Base-by-base conservation (phyloP, 1,140 invertebrate species). In the Neuroterus valhalla region DNA sequence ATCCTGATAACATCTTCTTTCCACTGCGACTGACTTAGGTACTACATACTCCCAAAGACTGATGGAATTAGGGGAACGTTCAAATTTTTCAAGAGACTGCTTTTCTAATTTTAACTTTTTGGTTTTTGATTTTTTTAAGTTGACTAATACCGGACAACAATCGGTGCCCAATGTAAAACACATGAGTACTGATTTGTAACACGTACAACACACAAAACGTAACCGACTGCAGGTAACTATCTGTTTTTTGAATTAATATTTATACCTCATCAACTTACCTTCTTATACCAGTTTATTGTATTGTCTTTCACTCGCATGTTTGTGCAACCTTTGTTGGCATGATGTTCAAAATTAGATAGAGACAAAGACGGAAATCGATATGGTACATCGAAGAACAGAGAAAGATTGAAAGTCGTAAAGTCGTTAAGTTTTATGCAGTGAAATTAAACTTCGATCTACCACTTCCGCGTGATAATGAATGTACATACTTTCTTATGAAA, bases 131-230 rank as follows among this genome's bases (percentile, higher is more conserved):
- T 85, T 88, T 89, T 89, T 89, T 89, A 89, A 89, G 88, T 89
- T 89, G 88, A 89, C 88, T 89, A 89, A 89, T 88, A 89, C 86
- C 82, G 88, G 88, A 89, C 87, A 87, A 84, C 86, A 88, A 80
- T 81, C 83, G 86, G 87, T 85, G 88, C 85, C 87, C 87, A 89
- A 84, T 85, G 84, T 89, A 85, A 89, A 87, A 89, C 87, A 88
- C 86, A 89, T 87, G 86, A 89, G 88, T 89, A 89, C 88, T 89
- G 88, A 89, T 86, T 89, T 89, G 88, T 89, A 89, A 89, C 83
- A 89, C 82, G 86, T 83, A 88, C 85, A 88, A 87, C 85, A 85
- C 84, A 89, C 80, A 87, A 85, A 87, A 87, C 84, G 83, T 87
- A 88, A 85, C 87, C 85, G 84, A 88, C 82, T 80, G 77, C 85